Base-by-base conservation (phyloP, 2,888 invertebrate genomes). In the Lasius platythorax region DNA sequence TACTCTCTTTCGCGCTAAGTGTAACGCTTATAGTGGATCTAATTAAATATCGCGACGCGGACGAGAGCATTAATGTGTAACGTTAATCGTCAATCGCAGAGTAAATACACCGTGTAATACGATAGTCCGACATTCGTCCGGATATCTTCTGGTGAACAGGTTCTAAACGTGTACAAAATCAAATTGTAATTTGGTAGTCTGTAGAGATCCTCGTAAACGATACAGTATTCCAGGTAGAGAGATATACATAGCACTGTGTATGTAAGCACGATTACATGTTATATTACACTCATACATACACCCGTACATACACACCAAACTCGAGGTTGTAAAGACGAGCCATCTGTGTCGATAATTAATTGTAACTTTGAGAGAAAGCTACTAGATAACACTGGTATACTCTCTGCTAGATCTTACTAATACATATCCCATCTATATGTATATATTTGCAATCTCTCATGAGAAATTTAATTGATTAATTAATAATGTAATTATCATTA, bases 341-440 rank as follows among this genome's bases (percentile, higher is more conserved):
- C 84, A 89, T 91, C 85, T 89, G 88, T 92, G 93, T 93, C 92
- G 93, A 93, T 92, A 92, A 93, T 89, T 91, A 91, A 90, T 86
- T 89, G 83, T 90, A 89, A 85, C 85, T 56, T 78, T 50, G 56
- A 67, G 79, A 79, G 53, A 67, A 79, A 58, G 72, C 33, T 75
- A 72, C n/a, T 73, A 73, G 79, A 87, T 81, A 76, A 75, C 56
- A 53, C 50, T 90, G 87, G 87, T 91, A 37, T 37, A 50, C 50
- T 50, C 50, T 50, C 50, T 92, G 37, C 33, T 90, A 91, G 92
- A 90, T 89, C 91, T 90, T 91, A 90, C 89, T 88, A 88, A 93
- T 93, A 94, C 94, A 95, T 95, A 94, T 95, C 94, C 93, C 92
- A 92, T 92, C 93, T 93, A 90, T 94, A 92, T 95, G 94, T 95